A percentile compares a stretch with the other conserved stretches of the same genome.
Conservation (phyloP, 1,140 invertebrate species). For the Berghia stephanieae region DNA sequence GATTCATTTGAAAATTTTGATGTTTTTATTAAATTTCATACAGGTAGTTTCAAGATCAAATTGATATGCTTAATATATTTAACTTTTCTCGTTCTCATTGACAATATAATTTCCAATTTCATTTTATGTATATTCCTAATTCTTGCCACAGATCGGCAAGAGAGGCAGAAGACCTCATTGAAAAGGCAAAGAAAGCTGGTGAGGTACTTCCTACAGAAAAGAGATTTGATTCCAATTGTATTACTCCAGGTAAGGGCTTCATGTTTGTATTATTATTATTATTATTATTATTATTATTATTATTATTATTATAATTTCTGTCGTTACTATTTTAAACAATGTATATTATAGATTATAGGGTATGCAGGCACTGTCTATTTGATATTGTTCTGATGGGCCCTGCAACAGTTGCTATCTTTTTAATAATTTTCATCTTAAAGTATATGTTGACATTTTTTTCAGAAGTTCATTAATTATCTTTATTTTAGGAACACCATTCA, state of each 20-base stretch:
- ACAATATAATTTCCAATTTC: neutral
- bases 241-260: slow-evolving; percentile 81
- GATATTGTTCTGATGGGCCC: no score
- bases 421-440: no score
- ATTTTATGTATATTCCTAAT: slow-evolving; percentile 69
- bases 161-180: slow-evolving; percentile 82
- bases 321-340: no score
- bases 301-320: no score
- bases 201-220: slow-evolving; percentile 75
- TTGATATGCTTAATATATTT: neutral
- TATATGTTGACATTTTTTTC: neutral
- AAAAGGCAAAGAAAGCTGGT: slow-evolving; percentile 76
- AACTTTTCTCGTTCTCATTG: neutral
- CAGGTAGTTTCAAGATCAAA: no score
- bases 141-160: slow-evolving; percentile 88
- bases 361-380: no score
- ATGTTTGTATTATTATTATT: no score
- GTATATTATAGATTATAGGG: no score
- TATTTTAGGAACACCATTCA: slow-evolving; percentile 74
- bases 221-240: slow-evolving; percentile 95
- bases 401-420: no score
- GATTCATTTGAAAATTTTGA: no score
- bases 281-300: no score
- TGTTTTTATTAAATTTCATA: no score
- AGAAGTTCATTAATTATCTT: slow-evolving; percentile 80